phyloP scores from a whole-genome alignment of 2,113 vertebrate genomes.

The Leptosomus discolor region DNA sequence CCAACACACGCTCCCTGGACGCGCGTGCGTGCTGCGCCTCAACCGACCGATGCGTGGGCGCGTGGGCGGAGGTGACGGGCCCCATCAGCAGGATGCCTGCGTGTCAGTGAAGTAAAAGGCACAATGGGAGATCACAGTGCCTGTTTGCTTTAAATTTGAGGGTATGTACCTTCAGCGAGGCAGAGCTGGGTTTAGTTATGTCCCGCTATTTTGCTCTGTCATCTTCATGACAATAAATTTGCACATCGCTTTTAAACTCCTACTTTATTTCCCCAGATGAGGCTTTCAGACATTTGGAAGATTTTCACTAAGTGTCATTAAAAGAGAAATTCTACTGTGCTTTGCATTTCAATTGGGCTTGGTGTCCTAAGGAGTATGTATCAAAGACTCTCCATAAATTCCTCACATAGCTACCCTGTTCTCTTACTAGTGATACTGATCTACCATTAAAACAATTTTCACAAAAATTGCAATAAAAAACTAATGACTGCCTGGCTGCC shows the following conservation, averaged over 20 bases:
- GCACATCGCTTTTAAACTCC: background rate
- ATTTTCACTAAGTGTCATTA: background rate
- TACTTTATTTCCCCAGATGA: background rate
- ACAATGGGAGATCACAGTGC: background rate
- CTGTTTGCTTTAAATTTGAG: background rate
- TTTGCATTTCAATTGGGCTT: background rate
- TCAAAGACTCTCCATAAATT: background rate
- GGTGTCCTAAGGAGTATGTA: background rate
- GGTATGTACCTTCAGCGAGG: rapidly evolving
- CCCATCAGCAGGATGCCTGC: background rate
- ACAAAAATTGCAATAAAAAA: background rate
- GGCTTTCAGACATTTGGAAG: background rate
- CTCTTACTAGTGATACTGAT: background rate
- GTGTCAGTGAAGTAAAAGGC: background rate
- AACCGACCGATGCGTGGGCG: rapidly evolving
- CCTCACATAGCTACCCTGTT: background rate
- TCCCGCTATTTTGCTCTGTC: background rate
- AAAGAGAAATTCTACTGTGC: background rate
- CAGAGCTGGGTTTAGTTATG: background rate
- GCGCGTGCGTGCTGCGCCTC: background rate
- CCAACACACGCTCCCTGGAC: background rate
- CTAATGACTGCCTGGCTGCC: background rate
- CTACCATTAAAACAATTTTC: background rate
- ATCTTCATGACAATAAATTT: background rate
- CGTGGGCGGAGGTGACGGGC: rapidly evolving